phyloP scores from a whole-genome alignment of 2,113 vertebrate genomes.

The Spea bombifrons region DNA sequence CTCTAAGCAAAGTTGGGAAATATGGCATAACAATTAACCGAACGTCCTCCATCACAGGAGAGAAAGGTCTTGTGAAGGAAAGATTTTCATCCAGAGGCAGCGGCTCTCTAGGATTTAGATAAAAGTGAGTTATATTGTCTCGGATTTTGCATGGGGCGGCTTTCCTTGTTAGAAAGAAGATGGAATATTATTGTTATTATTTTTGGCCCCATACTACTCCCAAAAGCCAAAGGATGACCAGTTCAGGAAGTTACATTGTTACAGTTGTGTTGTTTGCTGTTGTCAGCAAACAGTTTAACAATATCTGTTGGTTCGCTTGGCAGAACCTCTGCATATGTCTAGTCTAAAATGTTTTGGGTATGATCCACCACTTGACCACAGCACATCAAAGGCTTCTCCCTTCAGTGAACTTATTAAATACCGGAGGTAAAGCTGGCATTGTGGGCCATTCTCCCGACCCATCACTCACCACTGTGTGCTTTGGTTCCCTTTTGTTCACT shows the following conservation, averaged over 20 bases:
- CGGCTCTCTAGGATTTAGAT: too few species aligned
- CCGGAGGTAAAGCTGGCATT: constrained; percentile 12
- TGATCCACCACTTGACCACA: background rate
- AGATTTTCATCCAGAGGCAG: too few species aligned
- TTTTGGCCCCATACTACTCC: background rate
- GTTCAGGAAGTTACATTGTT: background rate
- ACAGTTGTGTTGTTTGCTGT: background rate
- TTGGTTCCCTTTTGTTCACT: constrained; percentile 9
- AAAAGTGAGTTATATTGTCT: too few species aligned
- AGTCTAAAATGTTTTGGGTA: background rate
- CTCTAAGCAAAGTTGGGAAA: too few species aligned
- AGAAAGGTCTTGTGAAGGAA: too few species aligned
- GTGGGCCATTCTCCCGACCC: constrained; percentile 10
- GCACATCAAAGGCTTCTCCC: constrained; percentile 26
- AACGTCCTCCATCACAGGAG: too few species aligned
- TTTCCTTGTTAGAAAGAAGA: too few species aligned
- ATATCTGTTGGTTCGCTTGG: background rate
- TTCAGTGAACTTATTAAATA: constrained; percentile 21
- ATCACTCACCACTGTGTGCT: constrained; percentile 15
- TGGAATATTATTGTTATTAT: too few species aligned
- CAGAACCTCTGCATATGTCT: background rate
- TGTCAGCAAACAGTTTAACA: background rate
- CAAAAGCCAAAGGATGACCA: background rate
- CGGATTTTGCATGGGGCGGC: too few species aligned
- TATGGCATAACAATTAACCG: too few species aligned